phyloP scores from a whole-genome alignment of 2,113 vertebrate genomes.

The Hystrix cristata region DNA sequence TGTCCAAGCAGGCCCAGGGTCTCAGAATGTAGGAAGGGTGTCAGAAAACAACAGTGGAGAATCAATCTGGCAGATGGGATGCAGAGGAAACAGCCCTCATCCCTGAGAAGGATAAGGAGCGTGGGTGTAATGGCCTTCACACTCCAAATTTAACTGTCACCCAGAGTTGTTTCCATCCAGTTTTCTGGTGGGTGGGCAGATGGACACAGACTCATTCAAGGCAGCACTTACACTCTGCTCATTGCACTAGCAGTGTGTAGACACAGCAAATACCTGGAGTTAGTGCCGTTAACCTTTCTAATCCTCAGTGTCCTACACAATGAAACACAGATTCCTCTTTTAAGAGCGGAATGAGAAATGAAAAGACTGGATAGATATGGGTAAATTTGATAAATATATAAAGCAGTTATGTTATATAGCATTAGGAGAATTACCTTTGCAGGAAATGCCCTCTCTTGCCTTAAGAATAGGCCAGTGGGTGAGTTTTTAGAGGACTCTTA shows the following conservation, averaged over 20 bases:
- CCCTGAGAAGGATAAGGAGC: not conserved
- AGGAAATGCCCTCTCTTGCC: not conserved
- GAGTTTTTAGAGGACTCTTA: not conserved
- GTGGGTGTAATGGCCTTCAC: not conserved
- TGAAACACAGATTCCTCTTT: not conserved
- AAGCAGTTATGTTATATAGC: not conserved
- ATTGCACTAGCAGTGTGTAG: not conserved
- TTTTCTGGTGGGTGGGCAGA: not conserved
- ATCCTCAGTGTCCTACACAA: not conserved
- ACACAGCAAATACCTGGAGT: not conserved
- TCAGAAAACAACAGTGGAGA: not conserved
- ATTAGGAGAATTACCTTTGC: not conserved
- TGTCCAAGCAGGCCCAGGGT: not conserved
- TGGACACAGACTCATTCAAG: not conserved
- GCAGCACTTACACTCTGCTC: not conserved
- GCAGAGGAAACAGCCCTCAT: not conserved
- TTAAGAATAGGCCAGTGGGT: not conserved
- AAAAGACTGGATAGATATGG: not conserved
- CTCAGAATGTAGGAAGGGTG: not conserved
- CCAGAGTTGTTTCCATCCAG: not conserved
- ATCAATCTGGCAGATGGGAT: not conserved
- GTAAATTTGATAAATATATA: not conserved
- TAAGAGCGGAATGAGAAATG: not conserved
- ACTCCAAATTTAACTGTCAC: not conserved
- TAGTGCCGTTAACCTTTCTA: not conserved